phyloP scores from a whole-genome alignment of 2,888 invertebrate species.

The Apodemia hepburni region DNA sequence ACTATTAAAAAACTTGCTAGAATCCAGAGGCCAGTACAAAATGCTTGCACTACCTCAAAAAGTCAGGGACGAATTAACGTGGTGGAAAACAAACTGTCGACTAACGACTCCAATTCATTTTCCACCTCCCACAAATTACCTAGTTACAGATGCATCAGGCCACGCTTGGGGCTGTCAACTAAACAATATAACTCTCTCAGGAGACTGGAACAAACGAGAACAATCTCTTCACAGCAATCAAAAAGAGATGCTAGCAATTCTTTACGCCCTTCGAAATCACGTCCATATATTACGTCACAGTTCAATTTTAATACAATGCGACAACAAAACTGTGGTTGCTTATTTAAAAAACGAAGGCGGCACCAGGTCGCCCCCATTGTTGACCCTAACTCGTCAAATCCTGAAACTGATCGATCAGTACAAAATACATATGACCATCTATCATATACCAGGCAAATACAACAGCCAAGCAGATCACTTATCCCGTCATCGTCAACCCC shows the following conservation, averaged over 20 bases:
- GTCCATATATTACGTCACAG: constrained; percentile 15
- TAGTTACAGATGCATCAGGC: constrained; percentile 34
- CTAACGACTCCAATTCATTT: constrained; percentile 21
- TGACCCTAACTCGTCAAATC: constrained; percentile 30
- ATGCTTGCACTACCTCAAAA: constrained; percentile 17
- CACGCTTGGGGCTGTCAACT: constrained; percentile 34
- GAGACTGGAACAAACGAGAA: no score
- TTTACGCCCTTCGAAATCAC: constrained; percentile 20
- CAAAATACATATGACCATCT: background rate
- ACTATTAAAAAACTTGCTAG: constrained; percentile 23
- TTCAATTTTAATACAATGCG: constrained; percentile 33
- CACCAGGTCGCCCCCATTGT: constrained; percentile 30
- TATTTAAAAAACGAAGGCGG: constrained; percentile 34
- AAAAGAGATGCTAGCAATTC: constrained; percentile 33
- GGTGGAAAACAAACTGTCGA: constrained; percentile 30
- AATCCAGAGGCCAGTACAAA: constrained; percentile 4
- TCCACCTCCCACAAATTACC: constrained; percentile 28
- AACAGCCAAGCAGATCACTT: constrained; percentile 1
- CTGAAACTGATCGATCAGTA: background rate
- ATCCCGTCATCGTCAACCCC: constrained; percentile 1
- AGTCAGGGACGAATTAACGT: constrained; percentile 22
- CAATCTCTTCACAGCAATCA: background rate
- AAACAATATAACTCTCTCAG: constrained; percentile 25
- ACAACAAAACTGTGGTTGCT: constrained; percentile 36
- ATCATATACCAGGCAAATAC: background rate